These are phyloP conservation scores for Anser cygnoides DNA, from an alignment of 2,113 vertebrate genomes.

Conservation along the genomic window DNA sequence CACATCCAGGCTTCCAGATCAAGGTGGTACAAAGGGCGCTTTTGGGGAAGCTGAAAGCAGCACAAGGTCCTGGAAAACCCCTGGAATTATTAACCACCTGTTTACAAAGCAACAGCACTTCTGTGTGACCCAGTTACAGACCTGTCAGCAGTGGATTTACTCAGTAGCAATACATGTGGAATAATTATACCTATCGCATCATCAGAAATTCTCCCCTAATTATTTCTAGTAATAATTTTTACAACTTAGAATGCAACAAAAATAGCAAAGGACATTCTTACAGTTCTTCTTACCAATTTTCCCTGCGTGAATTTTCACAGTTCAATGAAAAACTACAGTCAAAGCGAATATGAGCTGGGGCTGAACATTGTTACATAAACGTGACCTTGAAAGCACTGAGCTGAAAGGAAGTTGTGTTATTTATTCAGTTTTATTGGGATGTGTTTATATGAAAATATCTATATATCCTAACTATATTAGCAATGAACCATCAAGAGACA, in stretches of 20 bases:
- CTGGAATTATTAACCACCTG: not conserved
- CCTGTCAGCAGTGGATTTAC: not conserved
- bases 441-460: not conserved
- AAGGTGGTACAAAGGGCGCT: not conserved
- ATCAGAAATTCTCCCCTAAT: not conserved
- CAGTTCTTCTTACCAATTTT: not conserved
- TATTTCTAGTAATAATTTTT: not conserved
- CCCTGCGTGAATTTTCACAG: not conserved
- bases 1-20: not conserved
- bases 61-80: not conserved
- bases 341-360: fast-evolving
- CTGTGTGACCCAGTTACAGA: not conserved
- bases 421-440: not conserved
- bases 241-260: not conserved
- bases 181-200: slow-evolving; percentile 33
- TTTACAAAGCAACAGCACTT: not conserved
- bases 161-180: slow-evolving; percentile 17
- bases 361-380: not conserved
- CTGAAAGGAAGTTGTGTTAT: not conserved
- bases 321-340: not conserved
- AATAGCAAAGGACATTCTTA: not conserved
- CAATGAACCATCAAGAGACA: not conserved
- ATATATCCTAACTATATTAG: not conserved
- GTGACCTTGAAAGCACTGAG: not conserved
- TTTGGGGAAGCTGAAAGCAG: not conserved